Evolutionary conservation across 2,888 invertebrate species (phyloP).

Genomic region (Salticus scenicus): DNA sequence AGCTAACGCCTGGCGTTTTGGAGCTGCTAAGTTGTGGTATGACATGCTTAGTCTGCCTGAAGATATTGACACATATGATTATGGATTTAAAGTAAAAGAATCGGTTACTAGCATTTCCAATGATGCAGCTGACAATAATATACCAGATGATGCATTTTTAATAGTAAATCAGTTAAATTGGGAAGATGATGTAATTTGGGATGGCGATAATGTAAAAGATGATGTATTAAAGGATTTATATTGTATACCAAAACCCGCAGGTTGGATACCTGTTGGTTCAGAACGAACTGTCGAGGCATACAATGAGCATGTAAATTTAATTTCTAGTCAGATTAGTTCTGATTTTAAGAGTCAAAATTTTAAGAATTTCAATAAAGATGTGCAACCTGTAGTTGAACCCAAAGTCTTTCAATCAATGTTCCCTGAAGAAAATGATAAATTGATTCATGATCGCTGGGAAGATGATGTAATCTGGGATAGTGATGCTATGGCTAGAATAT

Average conservation of each 20-base stretch:
- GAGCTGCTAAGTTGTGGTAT: constrained; percentile 99
- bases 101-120: background rate
- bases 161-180: constrained; percentile 97
- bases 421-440: constrained; percentile 96
- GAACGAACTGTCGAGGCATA: constrained; percentile 85
- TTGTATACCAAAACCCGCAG: constrained; percentile 88
- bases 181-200: constrained; percentile 99
- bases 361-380: background rate
- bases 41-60: constrained; percentile 96
- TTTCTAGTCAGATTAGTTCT: constrained; percentile 13
- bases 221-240: constrained; percentile 80
- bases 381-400: background rate
- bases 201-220: constrained; percentile 95
- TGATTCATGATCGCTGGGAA: constrained; percentile 97
- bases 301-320: constrained; percentile 79
- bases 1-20: constrained; percentile 90
- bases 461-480: constrained; percentile 99
- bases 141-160: constrained; percentile 92
- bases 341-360: background rate
- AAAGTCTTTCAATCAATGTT: constrained; percentile 96
- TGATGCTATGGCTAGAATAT: constrained; percentile 87
- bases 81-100: constrained; percentile 85
- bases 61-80: constrained; percentile 95
- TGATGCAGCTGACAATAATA: constrained; percentile 73
- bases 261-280: constrained; percentile 95